phyloP scores from a whole-genome alignment of 2,888 invertebrate genomes.

The Alitta virens region DNA sequence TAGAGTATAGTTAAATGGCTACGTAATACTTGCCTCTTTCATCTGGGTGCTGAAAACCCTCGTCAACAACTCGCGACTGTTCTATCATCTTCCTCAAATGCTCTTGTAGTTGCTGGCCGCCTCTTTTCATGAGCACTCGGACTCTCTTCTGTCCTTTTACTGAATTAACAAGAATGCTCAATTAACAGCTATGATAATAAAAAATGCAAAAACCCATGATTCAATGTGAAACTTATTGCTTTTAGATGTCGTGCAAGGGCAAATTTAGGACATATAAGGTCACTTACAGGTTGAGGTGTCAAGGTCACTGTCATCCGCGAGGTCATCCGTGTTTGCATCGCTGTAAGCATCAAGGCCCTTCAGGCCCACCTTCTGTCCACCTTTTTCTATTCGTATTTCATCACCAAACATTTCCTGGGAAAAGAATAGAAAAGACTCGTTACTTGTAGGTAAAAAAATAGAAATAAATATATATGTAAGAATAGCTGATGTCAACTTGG shows the following conservation, averaged over 20 bases:
- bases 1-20: background rate
- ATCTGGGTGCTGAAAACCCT: slow-evolving; percentile 44
- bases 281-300: slow-evolving; percentile 48
- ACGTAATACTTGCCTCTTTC: slow-evolving; percentile 48
- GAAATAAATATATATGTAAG: too few species aligned
- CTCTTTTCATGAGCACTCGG: slow-evolving; percentile 50
- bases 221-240: too few species aligned
- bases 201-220: too few species aligned
- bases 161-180: too few species aligned
- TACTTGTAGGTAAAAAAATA: too few species aligned
- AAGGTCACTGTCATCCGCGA: slow-evolving; percentile 53
- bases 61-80: slow-evolving; percentile 41
- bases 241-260: too few species aligned
- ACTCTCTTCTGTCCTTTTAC: slow-evolving; percentile 50
- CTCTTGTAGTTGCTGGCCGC: slow-evolving; percentile 46
- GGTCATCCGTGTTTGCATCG: slow-evolving; percentile 49
- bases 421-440: too few species aligned
- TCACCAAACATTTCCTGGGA: slow-evolving; percentile 52
- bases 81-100: slow-evolving; percentile 52
- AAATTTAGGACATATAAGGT: too few species aligned
- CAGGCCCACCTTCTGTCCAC: slow-evolving; percentile 44
- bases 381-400: slow-evolving; percentile 41
- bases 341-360: slow-evolving; percentile 48
- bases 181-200: too few species aligned
- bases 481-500: too few species aligned